Evolutionary conservation across 2,113 vertebrate species (phyloP), one percentile per base, ranked within the genome.

Genomic region (Anser brachyrhynchus): DNA sequence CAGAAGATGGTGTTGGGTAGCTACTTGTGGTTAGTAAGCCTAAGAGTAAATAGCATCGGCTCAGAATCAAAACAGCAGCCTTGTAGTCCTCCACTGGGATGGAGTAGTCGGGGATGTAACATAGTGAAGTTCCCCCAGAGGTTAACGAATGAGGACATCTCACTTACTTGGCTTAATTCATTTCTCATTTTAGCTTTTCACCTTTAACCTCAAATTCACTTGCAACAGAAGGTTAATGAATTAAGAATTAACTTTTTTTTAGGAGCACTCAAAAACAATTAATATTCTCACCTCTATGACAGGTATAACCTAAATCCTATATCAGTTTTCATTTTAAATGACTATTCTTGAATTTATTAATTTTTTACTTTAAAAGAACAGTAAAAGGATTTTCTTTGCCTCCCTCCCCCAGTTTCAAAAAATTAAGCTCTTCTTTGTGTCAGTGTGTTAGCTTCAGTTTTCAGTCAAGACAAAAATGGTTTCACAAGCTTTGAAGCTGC

Each of bases 141-240:
- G 73, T 74, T 87, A 26, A 4, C 31, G 82, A 97, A 97, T 79
- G 82, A 91, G 91, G 83, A n/a, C 95, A 93, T 46, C 7, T 10
- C 49, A 72, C 62, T 90, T 66, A 9, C 19, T 43, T 81, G 84
- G 69, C 75, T 89, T 55, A 25, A 54, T 76, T 90, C 69, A 41
- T 23, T 87, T 88, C 94, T 87, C 76, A 81, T 91, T 96, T 94
- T 93, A 96, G 91, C 87, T 97, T 77, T 84, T 95, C 94, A 73
- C 90, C 91, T 96, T 77, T 93, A 49, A 81, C 85, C 81, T 11
- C 3, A 87, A 52, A 93, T 41, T 43, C 65, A 29, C 72, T 61
- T 81, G 78, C 57, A 65, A 46, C 70, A 74, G 58, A 78, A 90
- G 58, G 80, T 2, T 92, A 93, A 73, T 82, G 88, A 92, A 77